phyloP scores from a whole-genome alignment of 2,888 invertebrate species.

The Scaptomyza tumidula region DNA sequence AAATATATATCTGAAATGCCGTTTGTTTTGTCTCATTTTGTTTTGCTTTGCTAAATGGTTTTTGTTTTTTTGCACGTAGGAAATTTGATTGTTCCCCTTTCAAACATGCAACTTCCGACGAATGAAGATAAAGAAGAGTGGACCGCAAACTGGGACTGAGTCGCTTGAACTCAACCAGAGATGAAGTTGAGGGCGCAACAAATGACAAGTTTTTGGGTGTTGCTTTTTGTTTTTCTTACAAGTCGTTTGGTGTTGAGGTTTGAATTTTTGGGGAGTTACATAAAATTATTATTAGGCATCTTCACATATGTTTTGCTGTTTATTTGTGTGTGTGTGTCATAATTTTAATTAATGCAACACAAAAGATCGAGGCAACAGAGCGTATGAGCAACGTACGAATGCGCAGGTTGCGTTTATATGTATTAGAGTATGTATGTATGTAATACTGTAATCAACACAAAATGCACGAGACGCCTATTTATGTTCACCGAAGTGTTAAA shows the following conservation, averaged over 20 bases:
- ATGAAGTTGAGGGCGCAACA: slow-evolving; percentile 7
- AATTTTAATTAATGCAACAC: slow-evolving; percentile 72
- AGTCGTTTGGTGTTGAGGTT: slow-evolving; percentile 29
- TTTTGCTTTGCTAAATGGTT: slow-evolving; percentile 22
- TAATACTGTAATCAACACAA: slow-evolving; percentile 8
- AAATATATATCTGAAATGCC: slow-evolving; percentile 34
- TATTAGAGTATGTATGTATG: neutral
- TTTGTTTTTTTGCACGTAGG: slow-evolving; percentile 30
- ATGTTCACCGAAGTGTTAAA: slow-evolving; percentile 50
- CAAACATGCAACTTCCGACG: slow-evolving; percentile 49
- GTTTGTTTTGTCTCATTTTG: slow-evolving; percentile 45
- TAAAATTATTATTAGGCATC: slow-evolving; percentile 71
- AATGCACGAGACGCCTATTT: slow-evolving; percentile 25
- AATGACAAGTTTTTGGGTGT: slow-evolving; percentile 47
- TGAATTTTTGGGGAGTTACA: slow-evolving; percentile 56
- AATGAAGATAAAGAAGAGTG: slow-evolving; percentile 7
- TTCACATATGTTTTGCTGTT: neutral
- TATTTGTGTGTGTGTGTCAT: slow-evolving; percentile 42
- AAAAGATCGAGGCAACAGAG: slow-evolving; percentile 30
- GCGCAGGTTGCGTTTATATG: slow-evolving; percentile 26
- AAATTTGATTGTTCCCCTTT: slow-evolving; percentile 49
- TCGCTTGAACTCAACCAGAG: neutral
- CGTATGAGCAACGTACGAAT: slow-evolving; percentile 62
- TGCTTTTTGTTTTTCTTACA: slow-evolving; percentile 42
- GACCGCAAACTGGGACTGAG: neutral